These are phyloP conservation scores for Drosophila athabasca DNA, from an alignment of 1,140 invertebrate genomes.

Conservation along the genomic window DNA sequence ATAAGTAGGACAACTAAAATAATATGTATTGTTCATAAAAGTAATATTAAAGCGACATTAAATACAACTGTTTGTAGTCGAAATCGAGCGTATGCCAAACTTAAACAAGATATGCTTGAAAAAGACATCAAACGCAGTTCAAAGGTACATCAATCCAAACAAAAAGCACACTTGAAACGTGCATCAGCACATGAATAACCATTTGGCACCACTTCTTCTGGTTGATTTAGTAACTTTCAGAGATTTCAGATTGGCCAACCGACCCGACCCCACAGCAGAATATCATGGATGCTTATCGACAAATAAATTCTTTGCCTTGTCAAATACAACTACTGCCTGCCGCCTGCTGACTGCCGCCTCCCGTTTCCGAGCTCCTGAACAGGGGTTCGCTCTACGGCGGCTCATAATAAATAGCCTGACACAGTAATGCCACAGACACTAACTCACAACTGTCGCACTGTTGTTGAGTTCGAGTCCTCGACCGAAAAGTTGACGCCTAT, in stretches of 20 bases:
- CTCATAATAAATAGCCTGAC: constrained; percentile 50
- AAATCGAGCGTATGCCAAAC: too few relatives aligned
- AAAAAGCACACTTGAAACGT: not conserved
- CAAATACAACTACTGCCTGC: constrained; percentile 23
- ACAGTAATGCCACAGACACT: constrained; percentile 62
- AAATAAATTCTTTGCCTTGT: constrained; percentile 52
- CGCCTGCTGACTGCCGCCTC: not conserved
- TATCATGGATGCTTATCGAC: constrained; percentile 52
- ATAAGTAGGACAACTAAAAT: not conserved
- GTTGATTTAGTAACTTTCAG: constrained; percentile 39
- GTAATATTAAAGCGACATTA: not conserved
- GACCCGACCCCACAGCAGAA: not conserved
- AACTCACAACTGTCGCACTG: constrained; percentile 59
- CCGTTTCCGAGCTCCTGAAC: not conserved
- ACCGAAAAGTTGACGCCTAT: constrained; percentile 68
- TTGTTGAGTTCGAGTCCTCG: constrained; percentile 33
- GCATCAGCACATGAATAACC: constrained; percentile 36
- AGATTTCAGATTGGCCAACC: constrained; percentile 31
- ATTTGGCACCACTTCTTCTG: constrained; percentile 7
- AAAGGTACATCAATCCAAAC: not conserved
- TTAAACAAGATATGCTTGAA: not conserved
- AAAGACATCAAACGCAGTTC: constrained; percentile 2
- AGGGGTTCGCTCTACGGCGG: constrained; percentile 20
- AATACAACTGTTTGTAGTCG: too few relatives aligned
- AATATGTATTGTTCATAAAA: not conserved